Evolutionary conservation across 2,113 vertebrate genomes (phyloP).

Genomic region (Nycticebus coucang): DNA sequence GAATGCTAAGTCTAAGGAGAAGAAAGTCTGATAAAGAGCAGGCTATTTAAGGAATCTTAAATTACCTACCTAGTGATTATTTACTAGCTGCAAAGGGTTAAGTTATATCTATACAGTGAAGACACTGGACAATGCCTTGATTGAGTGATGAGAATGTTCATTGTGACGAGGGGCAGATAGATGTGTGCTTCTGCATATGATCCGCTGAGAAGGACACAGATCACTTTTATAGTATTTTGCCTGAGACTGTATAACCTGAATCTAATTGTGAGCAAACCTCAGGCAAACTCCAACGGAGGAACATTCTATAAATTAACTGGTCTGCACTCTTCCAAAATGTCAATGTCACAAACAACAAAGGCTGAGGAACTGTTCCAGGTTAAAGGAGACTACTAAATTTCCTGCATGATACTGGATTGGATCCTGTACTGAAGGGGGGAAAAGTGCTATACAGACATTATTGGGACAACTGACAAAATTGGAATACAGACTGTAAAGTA

Average conservation of each 20-base stretch:
- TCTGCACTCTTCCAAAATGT: not conserved
- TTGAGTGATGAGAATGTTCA: not conserved
- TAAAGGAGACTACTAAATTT: not conserved
- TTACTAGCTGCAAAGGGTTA: not conserved
- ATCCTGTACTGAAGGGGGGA: not conserved
- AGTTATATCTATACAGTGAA: not conserved
- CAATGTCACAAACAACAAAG: not conserved
- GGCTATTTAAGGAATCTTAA: not conserved
- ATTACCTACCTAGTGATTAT: not conserved
- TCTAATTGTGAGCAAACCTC: not conserved
- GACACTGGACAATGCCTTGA: not conserved
- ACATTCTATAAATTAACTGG: not conserved
- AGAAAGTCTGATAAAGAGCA: not conserved
- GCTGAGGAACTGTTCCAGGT: not conserved
- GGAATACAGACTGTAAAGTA: not conserved
- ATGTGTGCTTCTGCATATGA: not conserved
- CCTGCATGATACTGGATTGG: not conserved
- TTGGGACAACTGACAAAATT: not conserved
- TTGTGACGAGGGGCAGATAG: not conserved
- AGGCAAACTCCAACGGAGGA: not conserved
- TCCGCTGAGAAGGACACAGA: too few relatives aligned
- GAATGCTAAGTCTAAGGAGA: not conserved
- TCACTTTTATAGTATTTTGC: not conserved
- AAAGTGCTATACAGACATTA: not conserved
- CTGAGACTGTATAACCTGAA: not conserved